Evolutionary conservation across 1,140 invertebrate genomes (phyloP).

Genomic region (Leguminivora glycinivorella): DNA sequence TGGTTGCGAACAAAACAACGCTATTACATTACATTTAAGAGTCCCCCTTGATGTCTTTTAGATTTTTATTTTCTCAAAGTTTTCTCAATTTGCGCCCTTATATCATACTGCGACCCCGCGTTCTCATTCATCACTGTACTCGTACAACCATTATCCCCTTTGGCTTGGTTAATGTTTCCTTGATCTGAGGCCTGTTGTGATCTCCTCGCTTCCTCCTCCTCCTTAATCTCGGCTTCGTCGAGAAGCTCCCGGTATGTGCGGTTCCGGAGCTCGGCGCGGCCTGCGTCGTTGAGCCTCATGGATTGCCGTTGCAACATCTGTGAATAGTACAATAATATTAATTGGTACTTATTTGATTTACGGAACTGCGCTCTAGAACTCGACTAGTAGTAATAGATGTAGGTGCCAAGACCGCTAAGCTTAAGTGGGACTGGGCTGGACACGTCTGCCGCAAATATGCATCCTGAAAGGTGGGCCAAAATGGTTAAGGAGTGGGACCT

Average conservation of each 20-base stretch:
- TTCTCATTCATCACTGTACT: neutral
- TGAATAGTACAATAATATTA: neutral
- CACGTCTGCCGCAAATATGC: no score
- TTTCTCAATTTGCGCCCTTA: neutral
- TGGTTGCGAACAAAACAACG: no score
- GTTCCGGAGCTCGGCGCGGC: neutral
- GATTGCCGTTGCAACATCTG: conserved; percentile 25
- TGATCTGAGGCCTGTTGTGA: neutral
- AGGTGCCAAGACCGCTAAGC: no score
- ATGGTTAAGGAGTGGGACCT: no score
- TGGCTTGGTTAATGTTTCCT: neutral
- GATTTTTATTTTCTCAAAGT: neutral
- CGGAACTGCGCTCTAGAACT: no score
- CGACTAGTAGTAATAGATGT: no score
- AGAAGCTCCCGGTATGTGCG: conserved; percentile 4
- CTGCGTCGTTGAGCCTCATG: neutral
- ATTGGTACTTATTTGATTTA: no score
- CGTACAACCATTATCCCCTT: neutral
- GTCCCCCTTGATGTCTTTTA: neutral
- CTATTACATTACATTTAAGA: no score
- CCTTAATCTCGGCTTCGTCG: neutral
- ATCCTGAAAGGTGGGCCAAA: no score
- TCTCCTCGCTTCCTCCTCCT: neutral
- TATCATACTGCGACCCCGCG: neutral
- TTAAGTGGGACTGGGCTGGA: no score